These are phyloP conservation scores for Notolabrus celidotus DNA, from an alignment of 2,797 vertebrate genomes.

Conservation along the genomic window DNA sequence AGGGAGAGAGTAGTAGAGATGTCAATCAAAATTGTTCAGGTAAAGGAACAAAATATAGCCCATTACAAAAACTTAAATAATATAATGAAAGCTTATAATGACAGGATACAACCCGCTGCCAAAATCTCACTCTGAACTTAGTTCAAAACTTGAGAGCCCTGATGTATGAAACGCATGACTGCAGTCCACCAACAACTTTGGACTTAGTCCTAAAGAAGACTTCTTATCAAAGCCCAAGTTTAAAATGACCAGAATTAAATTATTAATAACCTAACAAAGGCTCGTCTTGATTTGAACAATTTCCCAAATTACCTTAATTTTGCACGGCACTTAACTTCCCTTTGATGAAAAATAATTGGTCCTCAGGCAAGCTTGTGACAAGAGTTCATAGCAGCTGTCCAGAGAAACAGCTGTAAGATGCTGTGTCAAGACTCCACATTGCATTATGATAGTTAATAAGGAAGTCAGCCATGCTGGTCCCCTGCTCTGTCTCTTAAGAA, in stretches of 20 bases:
- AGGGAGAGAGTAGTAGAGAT: too few species aligned
- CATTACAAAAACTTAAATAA: too few species aligned
- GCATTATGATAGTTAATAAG: constrained; percentile 18
- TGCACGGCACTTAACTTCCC: background rate
- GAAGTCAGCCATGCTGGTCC: background rate
- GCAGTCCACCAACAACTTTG: too few species aligned
- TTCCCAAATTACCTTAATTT: background rate
- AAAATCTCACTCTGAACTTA: too few species aligned
- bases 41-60: too few species aligned
- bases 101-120: too few species aligned
- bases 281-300: background rate
- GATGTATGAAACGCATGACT: too few species aligned
- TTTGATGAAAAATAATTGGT: constrained; percentile 12
- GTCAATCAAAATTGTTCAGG: too few species aligned
- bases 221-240: background rate
- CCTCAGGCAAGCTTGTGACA: constrained; percentile 3
- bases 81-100: too few species aligned
- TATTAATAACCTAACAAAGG: background rate
- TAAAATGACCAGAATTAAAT: background rate
- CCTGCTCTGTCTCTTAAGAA: background rate
- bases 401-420: background rate
- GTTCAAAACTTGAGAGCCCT: too few species aligned
- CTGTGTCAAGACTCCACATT: background rate
- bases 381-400: background rate
- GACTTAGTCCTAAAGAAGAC: background rate